These are phyloP conservation scores for Pachycephus smyrnensis DNA, from an alignment of 2,888 invertebrate species.

Conservation along the genomic window DNA sequence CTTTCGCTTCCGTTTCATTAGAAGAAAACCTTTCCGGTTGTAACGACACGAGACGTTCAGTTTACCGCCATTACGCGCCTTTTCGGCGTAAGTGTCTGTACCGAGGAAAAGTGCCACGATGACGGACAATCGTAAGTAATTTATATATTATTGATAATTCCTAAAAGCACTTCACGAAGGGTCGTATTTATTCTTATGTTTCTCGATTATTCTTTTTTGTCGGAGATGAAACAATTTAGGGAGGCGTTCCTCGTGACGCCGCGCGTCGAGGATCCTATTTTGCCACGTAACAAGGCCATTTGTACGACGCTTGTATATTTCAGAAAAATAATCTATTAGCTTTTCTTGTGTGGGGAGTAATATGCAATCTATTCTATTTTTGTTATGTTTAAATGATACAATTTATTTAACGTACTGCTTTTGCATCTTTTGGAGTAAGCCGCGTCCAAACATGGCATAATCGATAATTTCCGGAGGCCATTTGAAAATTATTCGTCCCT, in stretches of 20 bases:
- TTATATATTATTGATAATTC: neutral
- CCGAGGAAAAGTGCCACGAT: slow-evolving; percentile 41
- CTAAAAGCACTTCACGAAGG: neutral
- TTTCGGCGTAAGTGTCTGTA: slow-evolving; percentile 24
- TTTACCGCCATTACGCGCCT: slow-evolving; percentile 56
- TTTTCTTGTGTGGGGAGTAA: neutral
- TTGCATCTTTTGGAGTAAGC: neutral
- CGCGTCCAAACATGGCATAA: neutral
- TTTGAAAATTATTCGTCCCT: neutral
- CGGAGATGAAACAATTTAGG: neutral
- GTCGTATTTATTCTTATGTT: neutral
- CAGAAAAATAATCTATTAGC: neutral
- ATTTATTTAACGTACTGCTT: neutral
- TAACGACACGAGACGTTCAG: slow-evolving; percentile 22
- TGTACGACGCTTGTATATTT: neutral
- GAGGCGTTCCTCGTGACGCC: neutral
- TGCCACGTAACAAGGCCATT: neutral
- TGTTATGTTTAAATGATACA: neutral
- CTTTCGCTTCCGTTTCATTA: neutral
- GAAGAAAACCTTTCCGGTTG: slow-evolving; percentile 3
- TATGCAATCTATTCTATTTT: neutral
- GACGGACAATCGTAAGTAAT: slow-evolving; percentile 63
- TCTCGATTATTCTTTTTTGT: neutral
- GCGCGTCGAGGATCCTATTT: neutral
- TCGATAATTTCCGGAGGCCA: neutral